Percentiles rank a stretch among this genome's conserved stretches.
These are phyloP conservation scores for Orchestia grillus DNA, from an alignment of 1,140 invertebrate genomes.

Conservation along the genomic window DNA sequence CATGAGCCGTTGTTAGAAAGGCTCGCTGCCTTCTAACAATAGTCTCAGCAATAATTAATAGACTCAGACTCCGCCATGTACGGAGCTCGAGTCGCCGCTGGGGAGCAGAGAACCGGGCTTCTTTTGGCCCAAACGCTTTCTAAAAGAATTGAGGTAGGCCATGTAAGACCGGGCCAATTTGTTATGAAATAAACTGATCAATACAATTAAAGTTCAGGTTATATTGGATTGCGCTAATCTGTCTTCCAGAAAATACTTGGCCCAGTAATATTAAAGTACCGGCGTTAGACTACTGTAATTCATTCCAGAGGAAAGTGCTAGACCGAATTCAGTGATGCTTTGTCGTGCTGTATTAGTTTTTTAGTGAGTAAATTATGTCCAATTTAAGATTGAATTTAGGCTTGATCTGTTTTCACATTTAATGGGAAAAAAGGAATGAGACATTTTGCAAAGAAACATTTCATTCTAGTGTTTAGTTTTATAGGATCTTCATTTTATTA, in stretches of 20 bases:
- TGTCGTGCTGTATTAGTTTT: too few species aligned
- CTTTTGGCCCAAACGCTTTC: neutral
- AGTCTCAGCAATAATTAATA: conserved; percentile 40
- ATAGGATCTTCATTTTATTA: too few species aligned
- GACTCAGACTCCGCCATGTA: neutral
- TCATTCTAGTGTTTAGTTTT: too few species aligned
- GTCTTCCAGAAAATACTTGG: neutral
- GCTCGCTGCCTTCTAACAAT: conserved; percentile 46
- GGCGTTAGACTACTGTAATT: too few species aligned
- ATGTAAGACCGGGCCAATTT: neutral
- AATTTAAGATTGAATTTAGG: too few species aligned
- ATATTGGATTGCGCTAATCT: neutral
- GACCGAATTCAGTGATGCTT: too few species aligned
- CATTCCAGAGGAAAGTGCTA: too few species aligned
- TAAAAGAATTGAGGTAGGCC: neutral
- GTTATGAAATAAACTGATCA: neutral
- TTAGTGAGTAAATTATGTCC: too few species aligned
- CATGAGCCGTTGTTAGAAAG: conserved; percentile 56
- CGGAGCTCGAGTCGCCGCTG: neutral
- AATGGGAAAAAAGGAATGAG: too few species aligned
- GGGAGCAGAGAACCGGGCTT: neutral
- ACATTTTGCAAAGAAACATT: too few species aligned
- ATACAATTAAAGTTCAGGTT: neutral
- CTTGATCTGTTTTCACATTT: too few species aligned
- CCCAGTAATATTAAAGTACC: too few species aligned